Evolutionary conservation across 2,888 invertebrate species (phyloP), one percentile per base, ranked within the genome.

Genomic region (Meiosimyza platycephala): DNA sequence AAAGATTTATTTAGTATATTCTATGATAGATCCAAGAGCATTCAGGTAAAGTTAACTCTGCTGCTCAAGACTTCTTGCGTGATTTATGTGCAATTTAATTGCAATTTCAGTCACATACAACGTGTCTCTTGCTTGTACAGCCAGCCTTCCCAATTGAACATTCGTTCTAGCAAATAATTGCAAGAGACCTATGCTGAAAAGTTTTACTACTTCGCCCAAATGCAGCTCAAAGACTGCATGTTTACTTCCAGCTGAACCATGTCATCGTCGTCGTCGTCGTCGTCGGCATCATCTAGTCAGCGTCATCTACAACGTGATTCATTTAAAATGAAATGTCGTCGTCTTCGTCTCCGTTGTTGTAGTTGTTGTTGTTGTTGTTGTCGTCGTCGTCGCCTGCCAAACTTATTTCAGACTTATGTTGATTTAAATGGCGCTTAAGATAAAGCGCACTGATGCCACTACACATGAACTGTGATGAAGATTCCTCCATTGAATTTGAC

Each of bases 341-440:
- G 40, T 40, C 40, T 9, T 40, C 9, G 40, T 6, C 9, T 6
- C 4, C 9, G 9, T 62, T 1, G 47, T 28, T 28, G 28, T 28
- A 3, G 28, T 28, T 28, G 22, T 22, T 40, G 40, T 6, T n/a
- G n/a, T n/a, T n/a, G n/a, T n/a, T n/a, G n/a, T n/a, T n/a, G n/a
- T n/a, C n/a, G n/a, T n/a, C 5, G 40, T 40, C 9, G 40, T 62
- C 6, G 47, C 28, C 40, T 40, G 62, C 62, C 62, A 62, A 40
- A 62, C 62, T 40, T 62, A 62, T 62, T 62, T 62, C 33, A 62
- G 62, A 40, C 62, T 47, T 16, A 40, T 62, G 62, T 62, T 40
- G 62, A 62, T 40, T 62, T 40, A 62, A 62, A 33, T 57, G 57
- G 57, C 22, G 57, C 57, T 57, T 57, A 57, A 57, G 57, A 57